Evolutionary conservation across 2,888 invertebrate species (phyloP).

Genomic region (Coleophora deauratella): DNA sequence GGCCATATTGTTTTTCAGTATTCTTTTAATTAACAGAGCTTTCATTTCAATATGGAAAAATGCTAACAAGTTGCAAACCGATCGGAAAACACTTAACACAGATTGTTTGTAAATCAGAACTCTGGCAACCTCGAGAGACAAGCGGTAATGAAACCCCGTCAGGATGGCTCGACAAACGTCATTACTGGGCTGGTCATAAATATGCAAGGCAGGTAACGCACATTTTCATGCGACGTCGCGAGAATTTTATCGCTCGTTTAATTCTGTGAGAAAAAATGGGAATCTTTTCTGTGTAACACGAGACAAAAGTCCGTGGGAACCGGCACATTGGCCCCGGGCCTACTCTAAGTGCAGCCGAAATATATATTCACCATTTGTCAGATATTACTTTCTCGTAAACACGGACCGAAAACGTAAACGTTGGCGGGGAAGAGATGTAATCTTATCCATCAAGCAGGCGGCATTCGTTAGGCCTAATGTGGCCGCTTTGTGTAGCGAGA

Average conservation of each 20-base stretch:
- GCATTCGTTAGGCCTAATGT: constrained; percentile 61
- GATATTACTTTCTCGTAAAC: constrained; percentile 66
- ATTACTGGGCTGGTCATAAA: constrained; percentile 70
- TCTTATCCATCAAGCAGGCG: constrained; percentile 59
- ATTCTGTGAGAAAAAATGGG: constrained; percentile 69
- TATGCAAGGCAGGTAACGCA: constrained; percentile 74
- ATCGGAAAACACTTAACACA: constrained; percentile 58
- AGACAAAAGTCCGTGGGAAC: constrained; percentile 66
- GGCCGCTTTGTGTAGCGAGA: constrained; percentile 48
- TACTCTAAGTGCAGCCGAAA: constrained; percentile 62
- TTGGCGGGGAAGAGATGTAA: constrained; percentile 46
- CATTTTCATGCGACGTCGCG: constrained; percentile 74
- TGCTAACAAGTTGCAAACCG: constrained; percentile 47
- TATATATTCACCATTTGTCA: constrained; percentile 59
- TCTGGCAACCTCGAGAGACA: constrained; percentile 46
- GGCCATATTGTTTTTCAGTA: constrained; percentile 26
- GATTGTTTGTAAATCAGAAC: constrained; percentile 55
- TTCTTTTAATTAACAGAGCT: constrained; percentile 48
- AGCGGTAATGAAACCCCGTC: constrained; percentile 58
- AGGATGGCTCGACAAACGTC: constrained; percentile 64
- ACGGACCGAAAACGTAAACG: constrained; percentile 46
- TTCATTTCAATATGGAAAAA: constrained; percentile 42
- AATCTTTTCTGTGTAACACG: constrained; percentile 62
- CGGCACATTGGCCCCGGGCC: constrained; percentile 43
- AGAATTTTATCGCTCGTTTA: constrained; percentile 74